phyloP scores from a whole-genome alignment of 2,888 invertebrate species.

The Mimachlamys varia region DNA sequence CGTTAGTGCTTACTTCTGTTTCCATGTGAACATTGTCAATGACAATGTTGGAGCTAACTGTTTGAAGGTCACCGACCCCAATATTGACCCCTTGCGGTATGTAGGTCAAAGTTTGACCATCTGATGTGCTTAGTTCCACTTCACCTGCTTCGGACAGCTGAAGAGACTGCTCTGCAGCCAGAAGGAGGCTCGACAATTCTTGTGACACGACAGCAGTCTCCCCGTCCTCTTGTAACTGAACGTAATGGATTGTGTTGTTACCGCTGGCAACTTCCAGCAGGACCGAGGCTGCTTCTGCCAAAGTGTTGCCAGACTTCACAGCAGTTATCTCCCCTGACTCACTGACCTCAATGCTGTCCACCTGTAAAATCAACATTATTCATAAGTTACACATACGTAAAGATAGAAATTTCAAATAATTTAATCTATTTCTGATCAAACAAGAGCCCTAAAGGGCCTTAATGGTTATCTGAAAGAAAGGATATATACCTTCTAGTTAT shows the following conservation, averaged over 20 bases:
- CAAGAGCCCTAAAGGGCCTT: no score
- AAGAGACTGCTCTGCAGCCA: slow-evolving; percentile 63
- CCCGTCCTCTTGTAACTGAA: slow-evolving; percentile 60
- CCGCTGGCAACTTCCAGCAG: slow-evolving; percentile 63
- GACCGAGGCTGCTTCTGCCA: slow-evolving; percentile 51
- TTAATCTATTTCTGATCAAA: no score
- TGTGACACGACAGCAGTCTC: slow-evolving; percentile 59
- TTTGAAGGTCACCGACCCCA: not conserved
- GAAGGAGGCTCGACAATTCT: slow-evolving; percentile 63
- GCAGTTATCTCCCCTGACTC: not conserved
- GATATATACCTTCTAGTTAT: no score
- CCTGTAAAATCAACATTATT: not conserved
- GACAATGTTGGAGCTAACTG: slow-evolving; percentile 4
- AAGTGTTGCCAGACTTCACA: slow-evolving; percentile 36
- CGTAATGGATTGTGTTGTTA: slow-evolving; percentile 61
- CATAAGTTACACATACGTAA: no score
- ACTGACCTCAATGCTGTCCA: not conserved
- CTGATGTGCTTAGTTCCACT: not conserved
- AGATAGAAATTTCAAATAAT: no score
- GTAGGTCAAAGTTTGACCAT: not conserved
- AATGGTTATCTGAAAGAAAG: no score
- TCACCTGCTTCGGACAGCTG: slow-evolving; percentile 37
- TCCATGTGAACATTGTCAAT: not conserved
- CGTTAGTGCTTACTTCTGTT: not conserved
- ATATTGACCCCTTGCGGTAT: not conserved